Evolutionary conservation across 35 echinoderm and acorn worm species (phyloP).

Genomic region (Lytechinus pictus): DNA sequence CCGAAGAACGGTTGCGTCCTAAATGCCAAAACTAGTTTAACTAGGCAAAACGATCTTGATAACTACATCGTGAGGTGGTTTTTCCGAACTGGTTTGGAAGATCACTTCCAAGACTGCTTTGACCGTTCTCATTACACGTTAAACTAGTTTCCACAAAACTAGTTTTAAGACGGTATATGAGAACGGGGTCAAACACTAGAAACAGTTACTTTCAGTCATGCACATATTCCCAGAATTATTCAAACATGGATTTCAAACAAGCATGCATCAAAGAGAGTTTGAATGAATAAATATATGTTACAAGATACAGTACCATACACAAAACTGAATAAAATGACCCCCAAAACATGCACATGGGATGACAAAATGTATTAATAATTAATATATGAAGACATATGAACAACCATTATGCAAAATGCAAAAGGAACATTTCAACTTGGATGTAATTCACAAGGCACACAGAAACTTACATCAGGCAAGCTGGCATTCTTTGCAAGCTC

Average conservation of each 20-base stretch:
- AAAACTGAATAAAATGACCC: background rate
- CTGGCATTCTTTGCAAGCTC: constrained; percentile 51
- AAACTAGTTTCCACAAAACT: too few relatives aligned
- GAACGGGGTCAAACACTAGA: too few relatives aligned
- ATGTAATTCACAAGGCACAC: background rate
- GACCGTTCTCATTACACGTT: too few relatives aligned
- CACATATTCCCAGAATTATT: background rate
- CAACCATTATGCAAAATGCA: background rate
- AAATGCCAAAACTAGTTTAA: too few relatives aligned
- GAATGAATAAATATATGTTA: background rate
- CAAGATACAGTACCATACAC: background rate
- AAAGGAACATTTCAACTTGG: background rate
- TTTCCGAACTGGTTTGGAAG: too few relatives aligned
- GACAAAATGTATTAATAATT: background rate
- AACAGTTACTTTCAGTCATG: background rate
- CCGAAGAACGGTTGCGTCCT: too few relatives aligned
- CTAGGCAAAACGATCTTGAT: too few relatives aligned
- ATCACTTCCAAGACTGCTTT: too few relatives aligned
- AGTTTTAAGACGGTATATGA: too few relatives aligned
- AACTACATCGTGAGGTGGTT: too few relatives aligned
- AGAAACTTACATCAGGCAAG: constrained; percentile 54
- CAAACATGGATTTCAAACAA: background rate
- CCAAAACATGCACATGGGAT: background rate
- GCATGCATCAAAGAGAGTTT: background rate
- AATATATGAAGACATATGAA: background rate